A percentile compares a stretch with the other conserved stretches of the same genome.
phyloP scores from a whole-genome alignment of 2,888 invertebrate species.

The Bombylius major region DNA sequence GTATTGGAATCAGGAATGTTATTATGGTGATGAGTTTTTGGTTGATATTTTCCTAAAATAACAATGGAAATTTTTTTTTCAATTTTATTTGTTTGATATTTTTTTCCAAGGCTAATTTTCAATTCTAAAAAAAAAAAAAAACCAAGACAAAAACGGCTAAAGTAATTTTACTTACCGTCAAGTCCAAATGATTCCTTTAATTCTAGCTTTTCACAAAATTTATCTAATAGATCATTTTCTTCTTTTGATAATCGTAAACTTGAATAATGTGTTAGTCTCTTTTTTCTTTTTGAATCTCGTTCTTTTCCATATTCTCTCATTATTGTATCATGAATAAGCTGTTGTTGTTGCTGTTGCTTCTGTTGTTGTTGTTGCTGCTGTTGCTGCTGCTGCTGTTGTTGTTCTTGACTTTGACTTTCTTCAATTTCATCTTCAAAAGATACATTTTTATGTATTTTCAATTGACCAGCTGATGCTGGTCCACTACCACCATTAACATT shows the following conservation, averaged over 20 bases:
- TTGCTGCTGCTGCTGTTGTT: no score
- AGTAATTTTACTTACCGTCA: constrained; percentile 13
- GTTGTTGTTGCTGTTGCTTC: background rate
- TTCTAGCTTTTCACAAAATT: constrained; percentile 14
- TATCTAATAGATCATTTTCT: background rate
- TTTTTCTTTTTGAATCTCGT: background rate
- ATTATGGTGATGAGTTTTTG: background rate
- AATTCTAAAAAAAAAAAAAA: no score
- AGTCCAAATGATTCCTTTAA: constrained; percentile 15
- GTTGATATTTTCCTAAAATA: constrained; percentile 10
- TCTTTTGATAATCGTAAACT: background rate
- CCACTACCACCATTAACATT: background rate
- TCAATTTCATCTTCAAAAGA: constrained; percentile 15
- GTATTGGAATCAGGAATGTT: background rate
- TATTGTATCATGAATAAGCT: background rate
- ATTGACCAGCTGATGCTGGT: background rate
- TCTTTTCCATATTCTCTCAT: background rate
- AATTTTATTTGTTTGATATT: background rate
- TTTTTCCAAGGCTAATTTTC: no score
- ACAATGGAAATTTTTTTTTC: background rate
- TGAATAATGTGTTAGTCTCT: background rate
- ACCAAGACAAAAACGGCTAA: background rate
- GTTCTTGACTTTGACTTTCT: background rate
- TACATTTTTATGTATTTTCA: constrained; percentile 14
- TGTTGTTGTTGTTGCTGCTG: no score